Conservation (phyloP, 2,888 invertebrate species). For the Protonemura montana region DNA sequence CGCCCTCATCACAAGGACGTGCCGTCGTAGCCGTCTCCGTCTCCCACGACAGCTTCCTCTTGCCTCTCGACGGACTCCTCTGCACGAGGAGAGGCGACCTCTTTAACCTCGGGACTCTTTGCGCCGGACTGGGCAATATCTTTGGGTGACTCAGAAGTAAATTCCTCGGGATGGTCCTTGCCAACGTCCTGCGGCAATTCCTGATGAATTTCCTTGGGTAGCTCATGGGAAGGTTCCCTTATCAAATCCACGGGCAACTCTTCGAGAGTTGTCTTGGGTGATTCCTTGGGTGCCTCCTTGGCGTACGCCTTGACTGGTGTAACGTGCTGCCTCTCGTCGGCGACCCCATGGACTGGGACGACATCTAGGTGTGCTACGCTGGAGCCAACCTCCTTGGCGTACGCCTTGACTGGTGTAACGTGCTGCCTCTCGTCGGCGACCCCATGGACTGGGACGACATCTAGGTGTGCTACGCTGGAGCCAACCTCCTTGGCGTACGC, state of each 20-base stretch:
- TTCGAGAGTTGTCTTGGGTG: no score
- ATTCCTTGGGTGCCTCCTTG: neutral
- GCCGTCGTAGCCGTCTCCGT: neutral
- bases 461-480: neutral
- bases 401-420: neutral
- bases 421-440: neutral
- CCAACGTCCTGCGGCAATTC: neutral
- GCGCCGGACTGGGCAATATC: no score
- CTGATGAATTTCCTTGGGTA: no score
- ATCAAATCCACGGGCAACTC: no score
- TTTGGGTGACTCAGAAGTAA: neutral
- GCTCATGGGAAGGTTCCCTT: no score
- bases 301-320: neutral
- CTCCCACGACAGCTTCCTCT: neutral
- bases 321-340: neutral
- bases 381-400: neutral
- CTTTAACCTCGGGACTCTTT: neutral
- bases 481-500: neutral
- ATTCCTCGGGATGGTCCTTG: neutral
- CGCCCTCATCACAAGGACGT: neutral
- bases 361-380: neutral
- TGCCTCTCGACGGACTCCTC: neutral
- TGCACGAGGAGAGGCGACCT: neutral
- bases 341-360: neutral
- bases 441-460: neutral